Percentiles rank a stretch among this genome's conserved stretches.
Evolutionary conservation across 1,140 invertebrate species (phyloP).

Genomic region (Adoxophyes honmai): DNA sequence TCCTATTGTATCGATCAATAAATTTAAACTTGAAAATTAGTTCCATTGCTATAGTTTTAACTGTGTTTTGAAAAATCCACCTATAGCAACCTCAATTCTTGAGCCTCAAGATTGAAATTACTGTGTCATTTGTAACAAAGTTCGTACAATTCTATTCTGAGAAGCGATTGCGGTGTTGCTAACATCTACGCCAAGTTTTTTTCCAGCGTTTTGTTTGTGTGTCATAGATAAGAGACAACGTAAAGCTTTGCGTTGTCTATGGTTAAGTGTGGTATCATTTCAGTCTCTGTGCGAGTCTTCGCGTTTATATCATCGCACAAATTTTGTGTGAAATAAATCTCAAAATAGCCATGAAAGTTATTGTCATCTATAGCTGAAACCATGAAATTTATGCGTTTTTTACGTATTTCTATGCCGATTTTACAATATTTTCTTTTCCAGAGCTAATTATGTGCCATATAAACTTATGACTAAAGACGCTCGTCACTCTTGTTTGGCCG

Average conservation of each 20-base stretch:
- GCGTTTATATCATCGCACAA: neutral
- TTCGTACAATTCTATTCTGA: no score
- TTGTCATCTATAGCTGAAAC: constrained; percentile 54
- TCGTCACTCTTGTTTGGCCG: constrained; percentile 62
- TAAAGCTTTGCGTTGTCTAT: constrained; percentile 6
- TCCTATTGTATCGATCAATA: no score
- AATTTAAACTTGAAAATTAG: no score
- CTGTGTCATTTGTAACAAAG: no score
- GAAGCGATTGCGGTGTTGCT: no score
- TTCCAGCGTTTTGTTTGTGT: neutral
- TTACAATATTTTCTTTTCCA: constrained; percentile 66
- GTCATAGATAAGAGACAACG: neutral
- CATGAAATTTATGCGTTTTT: constrained; percentile 53
- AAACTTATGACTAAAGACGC: constrained; percentile 61
- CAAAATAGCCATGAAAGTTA: constrained; percentile 53
- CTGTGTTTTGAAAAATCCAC: no score
- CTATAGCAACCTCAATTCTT: no score
- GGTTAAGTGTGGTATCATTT: no score
- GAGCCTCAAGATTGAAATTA: no score
- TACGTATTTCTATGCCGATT: constrained; percentile 51
- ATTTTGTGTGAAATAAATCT: constrained; percentile 50
- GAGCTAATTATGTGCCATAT: constrained; percentile 52
- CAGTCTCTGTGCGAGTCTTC: constrained; percentile 8
- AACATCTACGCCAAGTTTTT: no score
- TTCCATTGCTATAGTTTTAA: no score